Conservation (phyloP, 2,888 invertebrate species). For the Lissonota sp. region DNA sequence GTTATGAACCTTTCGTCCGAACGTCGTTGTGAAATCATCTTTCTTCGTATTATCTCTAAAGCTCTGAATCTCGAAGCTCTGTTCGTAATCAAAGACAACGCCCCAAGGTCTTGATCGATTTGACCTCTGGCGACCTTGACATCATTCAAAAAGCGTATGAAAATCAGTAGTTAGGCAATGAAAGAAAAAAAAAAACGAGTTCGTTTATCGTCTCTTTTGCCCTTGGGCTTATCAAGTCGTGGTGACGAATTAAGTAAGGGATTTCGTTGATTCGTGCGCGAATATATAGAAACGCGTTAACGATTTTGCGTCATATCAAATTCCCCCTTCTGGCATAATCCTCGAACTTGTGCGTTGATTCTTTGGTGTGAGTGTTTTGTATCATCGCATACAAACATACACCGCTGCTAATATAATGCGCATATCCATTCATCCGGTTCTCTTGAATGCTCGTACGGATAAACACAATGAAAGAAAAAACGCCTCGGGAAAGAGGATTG, state of each 20-base stretch:
- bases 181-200: too few relatives aligned
- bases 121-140: too few relatives aligned
- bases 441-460: constrained; percentile 32
- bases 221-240: constrained; percentile 7
- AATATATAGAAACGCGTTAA: background rate
- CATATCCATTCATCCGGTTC: constrained; percentile 49
- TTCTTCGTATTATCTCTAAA: too few relatives aligned
- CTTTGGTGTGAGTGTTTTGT: constrained; percentile 7
- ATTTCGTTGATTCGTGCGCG: constrained; percentile 15
- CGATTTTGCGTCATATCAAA: too few relatives aligned
- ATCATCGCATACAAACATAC: constrained; percentile 20
- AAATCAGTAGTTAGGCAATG: too few relatives aligned
- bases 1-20: too few relatives aligned
- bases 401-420: constrained; percentile 6
- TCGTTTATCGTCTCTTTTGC: background rate
- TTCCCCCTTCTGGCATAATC: constrained; percentile 21
- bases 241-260: constrained; percentile 7
- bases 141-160: too few relatives aligned
- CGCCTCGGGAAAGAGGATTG: background rate
- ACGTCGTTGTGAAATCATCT: too few relatives aligned
- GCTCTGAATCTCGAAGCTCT: too few relatives aligned
- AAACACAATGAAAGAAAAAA: constrained; percentile 39
- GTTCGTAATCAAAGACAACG: too few relatives aligned
- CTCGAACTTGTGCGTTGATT: constrained; percentile 48
- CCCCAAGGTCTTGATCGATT: too few relatives aligned